Conservation (phyloP, 2,888 invertebrate genomes). For the Campoletis raptor region DNA sequence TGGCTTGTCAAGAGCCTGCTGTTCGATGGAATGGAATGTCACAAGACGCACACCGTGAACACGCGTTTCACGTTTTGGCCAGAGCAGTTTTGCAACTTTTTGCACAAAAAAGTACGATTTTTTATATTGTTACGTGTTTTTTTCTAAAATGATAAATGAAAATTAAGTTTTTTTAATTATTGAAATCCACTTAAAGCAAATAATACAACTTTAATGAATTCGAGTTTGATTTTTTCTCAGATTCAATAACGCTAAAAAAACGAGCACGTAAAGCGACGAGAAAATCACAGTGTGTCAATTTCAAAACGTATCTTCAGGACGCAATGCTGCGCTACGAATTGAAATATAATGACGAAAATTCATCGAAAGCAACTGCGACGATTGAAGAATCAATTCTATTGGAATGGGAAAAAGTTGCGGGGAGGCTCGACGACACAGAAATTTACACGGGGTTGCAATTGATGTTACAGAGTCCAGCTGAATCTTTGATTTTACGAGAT, state of each 20-base stretch:
- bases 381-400: conserved; percentile 70
- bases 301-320: conserved; percentile 79
- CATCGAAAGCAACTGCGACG: conserved; percentile 43
- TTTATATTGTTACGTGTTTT: neutral
- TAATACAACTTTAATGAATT: neutral
- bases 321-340: conserved; percentile 77
- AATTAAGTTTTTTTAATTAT: neutral
- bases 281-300: conserved; percentile 79
- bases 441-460: conserved; percentile 81
- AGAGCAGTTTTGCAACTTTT: conserved; percentile 89
- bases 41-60: conserved; percentile 84
- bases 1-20: conserved; percentile 90
- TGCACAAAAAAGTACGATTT: conserved; percentile 86
- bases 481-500: conserved; percentile 80
- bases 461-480: conserved; percentile 80
- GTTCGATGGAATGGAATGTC: conserved; percentile 86
- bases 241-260: conserved; percentile 77
- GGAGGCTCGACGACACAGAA: conserved; percentile 75
- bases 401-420: conserved; percentile 76
- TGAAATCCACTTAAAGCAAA: neutral
- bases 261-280: conserved; percentile 79
- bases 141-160: neutral
- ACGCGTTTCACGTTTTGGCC: conserved; percentile 81
- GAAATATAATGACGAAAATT: conserved; percentile 41
- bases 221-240: conserved; percentile 68